A percentile compares a stretch with the other conserved stretches of the same genome.
Conservation (phyloP, 2,797 vertebrate species). For the Limosa lapponica region DNA sequence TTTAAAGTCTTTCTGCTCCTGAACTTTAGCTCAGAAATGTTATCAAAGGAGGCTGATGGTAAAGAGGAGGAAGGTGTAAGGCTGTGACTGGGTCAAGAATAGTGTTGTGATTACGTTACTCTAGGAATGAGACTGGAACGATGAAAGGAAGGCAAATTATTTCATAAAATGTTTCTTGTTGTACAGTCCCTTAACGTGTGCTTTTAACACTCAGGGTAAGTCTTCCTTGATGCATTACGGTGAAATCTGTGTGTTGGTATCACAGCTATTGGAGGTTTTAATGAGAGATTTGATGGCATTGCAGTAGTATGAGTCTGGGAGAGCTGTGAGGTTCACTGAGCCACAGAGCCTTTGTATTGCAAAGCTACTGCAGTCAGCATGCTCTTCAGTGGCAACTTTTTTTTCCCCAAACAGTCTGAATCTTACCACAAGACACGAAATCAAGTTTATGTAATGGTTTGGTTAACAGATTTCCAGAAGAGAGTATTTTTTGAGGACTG, state of each 20-base stretch:
- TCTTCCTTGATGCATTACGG: neutral
- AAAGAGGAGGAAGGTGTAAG: neutral
- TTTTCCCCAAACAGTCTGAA: neutral
- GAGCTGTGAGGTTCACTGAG: neutral
- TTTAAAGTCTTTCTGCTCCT: neutral
- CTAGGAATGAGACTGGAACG: neutral
- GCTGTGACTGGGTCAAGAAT: neutral
- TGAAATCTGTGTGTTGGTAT: neutral
- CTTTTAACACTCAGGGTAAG: neutral
- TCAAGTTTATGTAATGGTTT: neutral
- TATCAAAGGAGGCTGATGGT: neutral
- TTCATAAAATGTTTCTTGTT: neutral
- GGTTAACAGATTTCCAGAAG: neutral
- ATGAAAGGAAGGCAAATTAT: neutral
- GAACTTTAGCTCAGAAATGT: neutral
- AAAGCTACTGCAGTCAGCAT: rapidly evolving
- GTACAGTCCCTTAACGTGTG: neutral
- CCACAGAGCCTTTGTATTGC: neutral
- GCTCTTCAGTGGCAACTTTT: neutral
- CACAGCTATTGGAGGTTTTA: neutral
- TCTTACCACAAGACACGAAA: neutral
- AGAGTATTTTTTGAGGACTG: neutral
- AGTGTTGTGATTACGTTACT: neutral
- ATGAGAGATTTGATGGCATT: neutral
- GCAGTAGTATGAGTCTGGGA: neutral